Percentiles rank a stretch among this genome's conserved stretches.
Evolutionary conservation across 2,113 vertebrate genomes (phyloP).

Genomic region (Epinephelus fuscoguttatus): DNA sequence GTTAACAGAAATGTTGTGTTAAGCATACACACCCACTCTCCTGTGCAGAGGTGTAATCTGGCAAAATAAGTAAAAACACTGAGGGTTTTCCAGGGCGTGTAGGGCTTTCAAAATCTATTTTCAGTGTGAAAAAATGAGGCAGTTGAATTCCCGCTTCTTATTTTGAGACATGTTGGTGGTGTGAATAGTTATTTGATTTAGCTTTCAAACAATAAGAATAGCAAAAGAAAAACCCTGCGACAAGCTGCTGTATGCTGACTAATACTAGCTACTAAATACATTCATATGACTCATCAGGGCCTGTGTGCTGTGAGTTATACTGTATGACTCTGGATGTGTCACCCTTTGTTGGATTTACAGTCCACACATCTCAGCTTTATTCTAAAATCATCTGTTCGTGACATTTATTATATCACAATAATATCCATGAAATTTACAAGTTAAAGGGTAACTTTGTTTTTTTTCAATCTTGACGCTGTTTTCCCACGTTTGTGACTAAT

Average conservation of each 20-base stretch:
- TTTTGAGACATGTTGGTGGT: too few relatives aligned
- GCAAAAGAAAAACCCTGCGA: background rate
- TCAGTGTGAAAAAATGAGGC: too few relatives aligned
- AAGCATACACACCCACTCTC: background rate
- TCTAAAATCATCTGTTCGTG: background rate
- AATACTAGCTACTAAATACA: background rate
- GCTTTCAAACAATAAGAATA: background rate
- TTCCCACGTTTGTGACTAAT: too few relatives aligned
- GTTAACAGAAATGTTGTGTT: background rate
- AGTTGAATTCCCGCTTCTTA: too few relatives aligned
- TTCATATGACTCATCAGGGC: conserved; percentile 1
- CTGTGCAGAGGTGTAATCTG: background rate
- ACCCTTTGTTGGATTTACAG: background rate
- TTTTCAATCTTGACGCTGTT: too few relatives aligned
- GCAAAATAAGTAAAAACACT: background rate
- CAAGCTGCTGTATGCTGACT: background rate
- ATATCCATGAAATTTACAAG: background rate
- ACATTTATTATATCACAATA: background rate
- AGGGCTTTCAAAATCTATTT: background rate
- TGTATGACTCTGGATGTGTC: background rate
- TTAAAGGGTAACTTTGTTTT: background rate
- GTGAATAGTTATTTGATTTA: too few relatives aligned
- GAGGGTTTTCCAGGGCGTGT: background rate
- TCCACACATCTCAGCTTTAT: background rate
- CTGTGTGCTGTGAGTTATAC: background rate